These are phyloP conservation scores for Hemitrygon akajei DNA, from an alignment of 2,797 vertebrate species.

Conservation along the genomic window DNA sequence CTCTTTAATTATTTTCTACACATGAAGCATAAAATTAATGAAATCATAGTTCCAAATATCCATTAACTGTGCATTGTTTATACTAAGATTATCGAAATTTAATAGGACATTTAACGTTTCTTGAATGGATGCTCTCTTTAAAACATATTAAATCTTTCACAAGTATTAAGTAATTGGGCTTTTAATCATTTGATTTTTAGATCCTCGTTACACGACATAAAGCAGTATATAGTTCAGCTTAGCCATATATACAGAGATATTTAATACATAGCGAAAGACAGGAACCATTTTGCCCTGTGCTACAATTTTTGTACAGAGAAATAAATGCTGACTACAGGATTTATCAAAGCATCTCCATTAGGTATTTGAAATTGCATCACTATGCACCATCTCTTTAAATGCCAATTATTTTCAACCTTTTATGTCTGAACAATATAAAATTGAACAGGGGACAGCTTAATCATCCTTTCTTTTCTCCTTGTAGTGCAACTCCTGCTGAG, in stretches of 20 bases:
- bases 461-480: conserved; percentile 37
- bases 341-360: conserved; percentile 37
- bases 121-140: not conserved
- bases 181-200: conserved; percentile 13
- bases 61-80: not conserved
- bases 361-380: conserved; percentile 36
- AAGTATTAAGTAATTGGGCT: not conserved
- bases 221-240: not conserved
- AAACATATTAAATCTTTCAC: not conserved
- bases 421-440: conserved; percentile 37
- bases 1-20: not conserved
- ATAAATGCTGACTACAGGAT: conserved; percentile 34
- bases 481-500: conserved; percentile 36
- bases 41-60: not conserved
- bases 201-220: not conserved
- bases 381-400: conserved; percentile 35
- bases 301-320: conserved; percentile 21
- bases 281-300: conserved; percentile 3
- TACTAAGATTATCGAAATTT: not conserved
- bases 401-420: conserved; percentile 37
- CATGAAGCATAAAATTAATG: not conserved
- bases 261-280: conserved; percentile 6
- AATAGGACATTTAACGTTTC: not conserved
- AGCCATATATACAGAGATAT: not conserved
- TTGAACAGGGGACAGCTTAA: conserved; percentile 37